Evolutionary conservation across 2,113 vertebrate genomes (phyloP), one percentile per base, ranked within the genome.

Genomic region (Oncorhynchus clarkii): DNA sequence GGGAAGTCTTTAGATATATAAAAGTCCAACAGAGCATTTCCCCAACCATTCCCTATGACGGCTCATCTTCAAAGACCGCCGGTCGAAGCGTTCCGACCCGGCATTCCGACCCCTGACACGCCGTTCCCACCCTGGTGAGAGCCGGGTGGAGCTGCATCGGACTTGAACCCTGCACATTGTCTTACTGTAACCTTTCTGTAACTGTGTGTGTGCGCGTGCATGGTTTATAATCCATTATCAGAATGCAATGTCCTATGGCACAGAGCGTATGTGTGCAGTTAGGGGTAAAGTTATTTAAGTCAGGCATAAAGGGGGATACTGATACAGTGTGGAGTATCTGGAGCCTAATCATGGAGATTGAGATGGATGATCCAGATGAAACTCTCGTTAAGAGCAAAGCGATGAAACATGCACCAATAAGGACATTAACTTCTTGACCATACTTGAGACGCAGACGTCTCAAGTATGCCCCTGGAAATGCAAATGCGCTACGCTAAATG

Each of bases 61-160:
- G 78, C 76, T 82, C 82, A 83, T 83, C 87, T 90, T 87, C 85
- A 91, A 90, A 90, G 85, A 78, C 86, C 9, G 1, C 39, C 9
- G 39, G 9, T 45, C n/a, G 16, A n/a, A 24, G 59, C 14, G n/a
- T 22, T 60, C 59, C 71, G 78, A 85, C 88, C 85, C 83, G 22
- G 77, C 86, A 77, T 86, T 81, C 88, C 74, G 83, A 90, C 88
- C 88, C 39, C 82, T 62, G 59, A n/a, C 73, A 0, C 60, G 57
- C 11, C n/a, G 80, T 82, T 88, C 84, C 88, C 80, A 65, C 83
- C 84, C 80, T 79, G 84, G 72, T 85, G 86, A 87, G 83, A 86
- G 82, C 75, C 48, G 83, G 87, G 79, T 67, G 86, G 82, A 88
- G 81, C 74, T 12, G 72, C 65, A 75, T 67, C 80, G 72, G 85